Percentiles rank a stretch among this genome's conserved stretches.
Evolutionary conservation across 2,797 vertebrate species (phyloP).

Genomic region (Falco berigora): DNA sequence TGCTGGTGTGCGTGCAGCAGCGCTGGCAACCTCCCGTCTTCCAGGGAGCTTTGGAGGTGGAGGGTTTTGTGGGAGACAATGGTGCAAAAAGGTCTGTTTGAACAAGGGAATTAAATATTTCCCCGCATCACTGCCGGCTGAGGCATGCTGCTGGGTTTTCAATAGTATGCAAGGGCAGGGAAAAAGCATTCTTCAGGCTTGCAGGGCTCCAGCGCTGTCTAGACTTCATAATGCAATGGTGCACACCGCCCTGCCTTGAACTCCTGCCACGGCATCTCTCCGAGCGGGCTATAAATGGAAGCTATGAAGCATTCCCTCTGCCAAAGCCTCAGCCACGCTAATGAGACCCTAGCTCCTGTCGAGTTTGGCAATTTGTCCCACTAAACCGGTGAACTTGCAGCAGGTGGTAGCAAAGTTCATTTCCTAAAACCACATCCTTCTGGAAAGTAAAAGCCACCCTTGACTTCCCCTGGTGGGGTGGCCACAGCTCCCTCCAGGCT

Average conservation of each 20-base stretch:
- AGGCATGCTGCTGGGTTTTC: not conserved
- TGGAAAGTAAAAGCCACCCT: not conserved
- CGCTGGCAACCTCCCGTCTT: not conserved
- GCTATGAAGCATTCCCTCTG: not conserved
- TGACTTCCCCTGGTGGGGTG: fast-evolving
- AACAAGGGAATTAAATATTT: not conserved
- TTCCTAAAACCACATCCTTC: not conserved
- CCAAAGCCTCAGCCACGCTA: not conserved
- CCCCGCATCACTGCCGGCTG: not conserved
- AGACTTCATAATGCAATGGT: not conserved
- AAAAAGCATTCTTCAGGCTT: not conserved
- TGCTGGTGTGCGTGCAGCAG: not conserved
- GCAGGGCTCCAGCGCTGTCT: not conserved
- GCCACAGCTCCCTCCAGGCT: not conserved
- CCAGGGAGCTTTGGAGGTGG: not conserved
- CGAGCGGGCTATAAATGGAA: not conserved
- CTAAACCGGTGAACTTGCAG: not conserved
- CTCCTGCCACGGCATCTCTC: not conserved
- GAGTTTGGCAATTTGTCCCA: not conserved
- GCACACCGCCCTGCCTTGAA: not conserved
- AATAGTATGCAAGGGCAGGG: not conserved
- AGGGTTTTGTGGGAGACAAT: not conserved
- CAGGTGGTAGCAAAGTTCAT: not conserved
- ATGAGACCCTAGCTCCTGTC: not conserved
- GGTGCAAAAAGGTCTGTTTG: not conserved